Conservation (phyloP, 64 coral and sea anemone species). For the Trachythela sp. region DNA sequence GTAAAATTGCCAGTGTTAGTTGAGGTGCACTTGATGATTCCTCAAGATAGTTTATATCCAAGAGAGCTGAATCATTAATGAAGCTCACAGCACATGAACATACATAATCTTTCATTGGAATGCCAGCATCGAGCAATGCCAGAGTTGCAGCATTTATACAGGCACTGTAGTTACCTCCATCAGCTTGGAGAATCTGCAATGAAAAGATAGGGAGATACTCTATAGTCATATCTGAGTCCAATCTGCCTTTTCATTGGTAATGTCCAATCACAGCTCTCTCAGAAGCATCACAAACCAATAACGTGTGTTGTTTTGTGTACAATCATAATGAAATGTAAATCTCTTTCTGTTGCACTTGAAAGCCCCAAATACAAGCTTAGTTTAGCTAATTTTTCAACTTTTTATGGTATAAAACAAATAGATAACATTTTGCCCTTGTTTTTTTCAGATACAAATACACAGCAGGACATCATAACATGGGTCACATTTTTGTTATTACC, state of each 20-base stretch:
- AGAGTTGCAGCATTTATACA: constrained; percentile 96
- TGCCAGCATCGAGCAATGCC: constrained; percentile 91
- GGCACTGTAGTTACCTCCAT: constrained; percentile 90
- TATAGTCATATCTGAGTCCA: background rate
- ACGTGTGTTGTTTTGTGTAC: no score
- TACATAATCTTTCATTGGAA: constrained; percentile 97
- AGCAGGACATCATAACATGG: no score
- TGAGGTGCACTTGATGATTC: constrained; percentile 81
- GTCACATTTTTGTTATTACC: no score
- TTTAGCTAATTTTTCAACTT: no score
- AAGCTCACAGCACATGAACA: constrained; percentile 89
- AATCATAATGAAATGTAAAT: no score
- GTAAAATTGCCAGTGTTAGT: constrained; percentile 79
- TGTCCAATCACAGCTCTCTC: background rate
- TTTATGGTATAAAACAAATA: no score
- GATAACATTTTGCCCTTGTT: no score
- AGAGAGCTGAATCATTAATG: constrained; percentile 72
- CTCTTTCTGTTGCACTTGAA: no score
- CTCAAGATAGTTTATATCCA: constrained; percentile 93
- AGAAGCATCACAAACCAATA: no score
- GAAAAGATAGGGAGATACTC: background rate
- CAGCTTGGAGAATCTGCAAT: constrained; percentile 81
- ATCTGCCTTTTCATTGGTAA: background rate
- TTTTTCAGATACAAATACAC: no score
- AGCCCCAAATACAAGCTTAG: no score